phyloP scores from a whole-genome alignment of 1,140 invertebrate species.

The Drosophila suzukii region DNA sequence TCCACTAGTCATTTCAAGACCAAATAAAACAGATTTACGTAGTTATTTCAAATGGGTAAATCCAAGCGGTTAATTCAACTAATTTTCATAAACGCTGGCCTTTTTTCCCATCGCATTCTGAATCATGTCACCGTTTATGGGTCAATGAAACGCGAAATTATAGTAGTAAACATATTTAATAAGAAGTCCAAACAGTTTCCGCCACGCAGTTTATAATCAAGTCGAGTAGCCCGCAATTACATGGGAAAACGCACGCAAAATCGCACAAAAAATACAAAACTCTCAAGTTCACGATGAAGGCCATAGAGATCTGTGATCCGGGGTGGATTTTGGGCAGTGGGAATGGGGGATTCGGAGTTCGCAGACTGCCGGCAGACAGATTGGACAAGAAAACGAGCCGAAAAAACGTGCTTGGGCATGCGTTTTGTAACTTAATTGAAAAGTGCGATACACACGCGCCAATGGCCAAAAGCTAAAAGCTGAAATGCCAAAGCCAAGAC shows the following conservation, averaged over 20 bases:
- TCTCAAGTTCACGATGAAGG: slow-evolving; percentile 78
- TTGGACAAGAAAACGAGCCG: slow-evolving; percentile 40
- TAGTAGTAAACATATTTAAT: slow-evolving; percentile 30
- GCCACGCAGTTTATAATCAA: slow-evolving; percentile 34
- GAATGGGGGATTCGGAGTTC: background rate
- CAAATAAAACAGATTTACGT: slow-evolving; percentile 23
- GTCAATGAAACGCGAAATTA: slow-evolving; percentile 44
- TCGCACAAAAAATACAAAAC: slow-evolving; percentile 18
- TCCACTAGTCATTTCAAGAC: slow-evolving; percentile 9
- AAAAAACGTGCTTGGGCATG: slow-evolving; percentile 78
- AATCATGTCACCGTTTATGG: slow-evolving; percentile 30
- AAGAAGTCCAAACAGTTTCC: slow-evolving; percentile 36
- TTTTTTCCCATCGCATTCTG: slow-evolving; percentile 31
- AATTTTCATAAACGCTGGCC: slow-evolving; percentile 23
- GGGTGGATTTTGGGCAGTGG: background rate
- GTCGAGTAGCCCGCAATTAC: slow-evolving; percentile 37
- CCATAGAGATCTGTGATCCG: slow-evolving; percentile 26
- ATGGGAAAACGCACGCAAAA: slow-evolving; percentile 50
- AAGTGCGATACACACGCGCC: slow-evolving; percentile 80
- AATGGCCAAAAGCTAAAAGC: slow-evolving; percentile 37
- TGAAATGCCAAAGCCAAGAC: slow-evolving; percentile 56
- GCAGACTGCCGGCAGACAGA: slow-evolving; percentile 6
- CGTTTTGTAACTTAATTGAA: slow-evolving; percentile 81
- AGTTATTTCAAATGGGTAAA: background rate
- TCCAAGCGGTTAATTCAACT: slow-evolving; percentile 19